Percentiles rank a stretch among this genome's conserved stretches.
Evolutionary conservation across 2,797 vertebrate genomes (phyloP).

Genomic region (Macroramphosus scolopax): DNA sequence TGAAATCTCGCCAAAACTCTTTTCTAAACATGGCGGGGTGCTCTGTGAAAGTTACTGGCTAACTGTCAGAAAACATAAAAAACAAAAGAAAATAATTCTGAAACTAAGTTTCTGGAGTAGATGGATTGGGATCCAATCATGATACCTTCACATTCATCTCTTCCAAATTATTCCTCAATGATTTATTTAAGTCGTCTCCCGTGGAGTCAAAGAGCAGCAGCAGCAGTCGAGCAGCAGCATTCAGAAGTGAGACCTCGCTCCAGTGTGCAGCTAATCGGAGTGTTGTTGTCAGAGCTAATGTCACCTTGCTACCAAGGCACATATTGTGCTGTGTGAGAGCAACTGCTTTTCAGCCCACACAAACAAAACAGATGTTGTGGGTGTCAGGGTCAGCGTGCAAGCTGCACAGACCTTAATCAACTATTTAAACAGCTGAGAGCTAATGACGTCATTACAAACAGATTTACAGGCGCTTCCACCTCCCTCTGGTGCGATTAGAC

Average conservation of each 20-base stretch:
- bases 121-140: no score
- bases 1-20: no score
- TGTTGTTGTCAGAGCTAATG: slow-evolving; percentile 51
- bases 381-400: slow-evolving; percentile 54
- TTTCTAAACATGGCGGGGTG: no score
- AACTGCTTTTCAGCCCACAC: slow-evolving; percentile 55
- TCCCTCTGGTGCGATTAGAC: slow-evolving; percentile 20
- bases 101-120: no score
- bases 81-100: no score
- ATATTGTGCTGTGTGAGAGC: slow-evolving; percentile 53
- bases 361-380: slow-evolving; percentile 66
- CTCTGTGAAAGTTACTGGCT: no score
- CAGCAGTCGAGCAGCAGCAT: slow-evolving; percentile 13
- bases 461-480: slow-evolving; percentile 47
- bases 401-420: slow-evolving; percentile 62
- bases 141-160: background rate
- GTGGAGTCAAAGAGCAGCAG: slow-evolving; percentile 17
- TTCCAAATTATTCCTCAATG: background rate
- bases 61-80: no score
- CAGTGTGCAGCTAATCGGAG: slow-evolving; percentile 28
- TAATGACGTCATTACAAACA: slow-evolving; percentile 48
- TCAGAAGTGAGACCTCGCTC: slow-evolving; percentile 15
- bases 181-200: background rate
- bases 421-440: slow-evolving; percentile 59
- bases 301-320: slow-evolving; percentile 59